Base-by-base conservation (phyloP, 1,140 invertebrate species). In the Micrasema longulum region DNA sequence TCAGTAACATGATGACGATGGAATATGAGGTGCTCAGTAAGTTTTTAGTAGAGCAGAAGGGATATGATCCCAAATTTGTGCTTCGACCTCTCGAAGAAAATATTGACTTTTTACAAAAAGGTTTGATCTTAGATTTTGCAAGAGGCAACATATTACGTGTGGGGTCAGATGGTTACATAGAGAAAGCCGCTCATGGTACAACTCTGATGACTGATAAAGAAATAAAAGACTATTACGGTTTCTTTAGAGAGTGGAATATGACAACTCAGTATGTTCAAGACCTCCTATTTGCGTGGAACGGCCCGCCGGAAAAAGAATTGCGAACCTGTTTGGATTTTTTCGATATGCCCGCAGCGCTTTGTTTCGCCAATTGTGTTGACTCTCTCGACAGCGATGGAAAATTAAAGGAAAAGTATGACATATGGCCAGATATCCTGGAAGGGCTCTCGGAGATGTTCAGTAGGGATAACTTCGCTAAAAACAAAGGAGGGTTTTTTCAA, bases 291-390 rank as follows among this genome's bases (percentile, higher is more conserved):
- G 86, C 88, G 0, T 91, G 90, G 89, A 88, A 90, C 76, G 89
- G 88, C 1, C 86, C 86, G 0, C 76, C 88, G 23, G 84, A 88
- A 0, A 75, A 84, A 63, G 83, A 89, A 78, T 88, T 93, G 77
- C 83, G 91, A 50, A 86, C 89, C 31, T 83, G 93, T 50, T 82
- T 93, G 18, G 93, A 94, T 79, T 94, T 91, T 78, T 95, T 94
- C 82, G 93, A 94, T 79, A 89, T 91, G 76, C 87, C 91, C 0
- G 83, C 87, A 11, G 85, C 88, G 10, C 74, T 94, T n/a, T 84
- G 88, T 2, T 93, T 91, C 82, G 91, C 91, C 1, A 86, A 89
- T 78, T 84, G 88, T n/a, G 87, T 95, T 31, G 92, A 95, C 79
- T 80, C 86, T 1, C 73, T 91, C 5, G 92, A 94, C 78, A 83